A percentile compares a stretch with the other conserved stretches of the same genome.
Conservation (phyloP, 1,140 invertebrate species). For the Drosophila willistoni region DNA sequence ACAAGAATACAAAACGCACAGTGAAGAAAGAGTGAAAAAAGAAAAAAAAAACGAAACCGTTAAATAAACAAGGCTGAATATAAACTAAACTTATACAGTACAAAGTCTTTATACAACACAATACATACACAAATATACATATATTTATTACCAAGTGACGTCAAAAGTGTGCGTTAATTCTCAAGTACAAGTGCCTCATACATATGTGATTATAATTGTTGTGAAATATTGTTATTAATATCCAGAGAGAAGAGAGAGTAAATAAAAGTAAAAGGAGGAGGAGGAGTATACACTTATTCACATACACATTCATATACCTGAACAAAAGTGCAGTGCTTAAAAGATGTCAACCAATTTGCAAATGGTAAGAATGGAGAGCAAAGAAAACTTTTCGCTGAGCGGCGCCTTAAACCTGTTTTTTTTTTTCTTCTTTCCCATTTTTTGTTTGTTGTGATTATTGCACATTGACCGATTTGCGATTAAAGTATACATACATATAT, state of each 20-base stretch:
- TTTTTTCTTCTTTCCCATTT: no score
- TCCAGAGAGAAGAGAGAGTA: slow-evolving; percentile 2
- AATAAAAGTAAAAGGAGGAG: slow-evolving; percentile 4
- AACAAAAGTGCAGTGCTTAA: slow-evolving; percentile 22
- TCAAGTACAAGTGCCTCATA: slow-evolving; percentile 26
- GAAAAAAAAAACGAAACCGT: slow-evolving; percentile 37
- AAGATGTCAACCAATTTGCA: slow-evolving; percentile 62
- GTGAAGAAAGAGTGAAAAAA: not conserved
- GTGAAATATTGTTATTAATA: slow-evolving; percentile 2
- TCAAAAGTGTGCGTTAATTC: slow-evolving; percentile 11
- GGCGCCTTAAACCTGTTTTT: not conserved
- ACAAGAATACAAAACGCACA: no score
- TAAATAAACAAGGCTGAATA: slow-evolving; percentile 35
- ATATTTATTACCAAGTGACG: slow-evolving; percentile 48
- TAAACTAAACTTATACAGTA: slow-evolving; percentile 26
- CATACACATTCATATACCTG: not conserved
- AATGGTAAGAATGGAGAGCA: slow-evolving; percentile 51
- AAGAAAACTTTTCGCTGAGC: not conserved
- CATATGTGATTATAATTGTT: slow-evolving; percentile 15
- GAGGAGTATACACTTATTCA: slow-evolving; percentile 2
- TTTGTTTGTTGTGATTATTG: slow-evolving; percentile 11
- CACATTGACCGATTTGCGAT: slow-evolving; percentile 9
- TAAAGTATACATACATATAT: not conserved
- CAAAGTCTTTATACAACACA: slow-evolving; percentile 25
- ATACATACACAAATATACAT: no score